A percentile compares a stretch with the other conserved stretches of the same genome.
These are phyloP conservation scores for Apantesis nais DNA, from an alignment of 2,888 invertebrate species.

Conservation along the genomic window DNA sequence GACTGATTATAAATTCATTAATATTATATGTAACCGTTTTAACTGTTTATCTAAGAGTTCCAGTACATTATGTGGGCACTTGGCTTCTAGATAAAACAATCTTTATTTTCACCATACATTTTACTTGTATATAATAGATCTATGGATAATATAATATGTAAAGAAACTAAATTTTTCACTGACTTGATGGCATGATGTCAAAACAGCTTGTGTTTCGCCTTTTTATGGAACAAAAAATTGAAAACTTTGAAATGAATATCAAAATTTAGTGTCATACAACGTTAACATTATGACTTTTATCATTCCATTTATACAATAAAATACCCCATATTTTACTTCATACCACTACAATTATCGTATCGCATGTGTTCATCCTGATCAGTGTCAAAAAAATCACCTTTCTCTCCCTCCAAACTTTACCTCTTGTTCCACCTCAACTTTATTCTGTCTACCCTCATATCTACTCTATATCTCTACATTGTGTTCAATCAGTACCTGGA, in stretches of 20 bases:
- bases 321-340: neutral
- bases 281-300: neutral
- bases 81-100: neutral
- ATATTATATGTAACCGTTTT: neutral
- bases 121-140: neutral
- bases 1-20: neutral
- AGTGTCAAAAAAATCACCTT: neutral
- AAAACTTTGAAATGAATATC: too few relatives aligned
- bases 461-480: too few relatives aligned
- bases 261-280: too few relatives aligned
- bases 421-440: neutral
- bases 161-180: neutral
- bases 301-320: neutral
- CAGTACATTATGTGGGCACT: neutral
- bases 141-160: neutral
- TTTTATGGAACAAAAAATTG: too few relatives aligned
- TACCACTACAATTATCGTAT: neutral
- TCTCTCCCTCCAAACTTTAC: neutral
- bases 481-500: too few relatives aligned
- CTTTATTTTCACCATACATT: neutral
- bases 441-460: too few relatives aligned
- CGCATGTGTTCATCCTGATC: neutral
- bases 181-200: too few relatives aligned
- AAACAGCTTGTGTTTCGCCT: too few relatives aligned
- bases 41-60: neutral